A percentile compares a stretch with the other conserved stretches of the same genome.
Conservation (phyloP, 2,113 vertebrate genomes). For the Macheiramphus alcinus region DNA sequence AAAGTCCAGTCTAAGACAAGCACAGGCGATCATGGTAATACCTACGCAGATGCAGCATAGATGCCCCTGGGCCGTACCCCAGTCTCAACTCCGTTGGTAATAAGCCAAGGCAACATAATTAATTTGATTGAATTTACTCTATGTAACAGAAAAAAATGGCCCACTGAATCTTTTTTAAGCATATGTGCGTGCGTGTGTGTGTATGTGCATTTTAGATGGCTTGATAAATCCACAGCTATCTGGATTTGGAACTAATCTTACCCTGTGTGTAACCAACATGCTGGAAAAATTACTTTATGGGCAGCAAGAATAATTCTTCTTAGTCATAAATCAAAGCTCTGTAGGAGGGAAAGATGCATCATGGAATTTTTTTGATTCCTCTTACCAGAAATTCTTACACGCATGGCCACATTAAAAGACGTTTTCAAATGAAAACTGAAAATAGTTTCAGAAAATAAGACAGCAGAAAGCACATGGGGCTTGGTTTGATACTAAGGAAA, state of each 20-base stretch:
- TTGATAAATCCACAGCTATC: constrained; percentile 57
- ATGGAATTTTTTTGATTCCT: constrained; percentile 13
- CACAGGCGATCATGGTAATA: not conserved
- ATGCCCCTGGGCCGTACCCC: not conserved
- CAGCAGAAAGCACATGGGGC: constrained; percentile 14
- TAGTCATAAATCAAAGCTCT: constrained; percentile 49
- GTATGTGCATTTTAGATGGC: not conserved
- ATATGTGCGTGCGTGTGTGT: not conserved
- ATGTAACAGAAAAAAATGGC: not conserved
- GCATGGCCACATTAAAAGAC: constrained; percentile 21
- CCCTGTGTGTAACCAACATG: constrained; percentile 1
- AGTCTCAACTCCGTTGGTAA: not conserved
- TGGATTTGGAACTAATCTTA: constrained; percentile 53
- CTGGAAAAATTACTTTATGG: constrained; percentile 48
- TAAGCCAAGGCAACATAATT: not conserved
- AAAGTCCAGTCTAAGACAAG: not conserved
- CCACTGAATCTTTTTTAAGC: not conserved
- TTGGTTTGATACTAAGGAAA: constrained; percentile 30
- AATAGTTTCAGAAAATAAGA: constrained; percentile 52
- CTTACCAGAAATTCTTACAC: constrained; percentile 18
- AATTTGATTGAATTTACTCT: constrained; percentile 3
- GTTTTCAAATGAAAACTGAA: constrained; percentile 41
- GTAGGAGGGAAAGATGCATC: constrained; percentile 31
- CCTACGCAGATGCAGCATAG: not conserved
- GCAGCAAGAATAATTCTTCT: constrained; percentile 25